These are phyloP conservation scores for Drosophila atripex DNA, from an alignment of 2,888 invertebrate genomes.

Conservation along the genomic window DNA sequence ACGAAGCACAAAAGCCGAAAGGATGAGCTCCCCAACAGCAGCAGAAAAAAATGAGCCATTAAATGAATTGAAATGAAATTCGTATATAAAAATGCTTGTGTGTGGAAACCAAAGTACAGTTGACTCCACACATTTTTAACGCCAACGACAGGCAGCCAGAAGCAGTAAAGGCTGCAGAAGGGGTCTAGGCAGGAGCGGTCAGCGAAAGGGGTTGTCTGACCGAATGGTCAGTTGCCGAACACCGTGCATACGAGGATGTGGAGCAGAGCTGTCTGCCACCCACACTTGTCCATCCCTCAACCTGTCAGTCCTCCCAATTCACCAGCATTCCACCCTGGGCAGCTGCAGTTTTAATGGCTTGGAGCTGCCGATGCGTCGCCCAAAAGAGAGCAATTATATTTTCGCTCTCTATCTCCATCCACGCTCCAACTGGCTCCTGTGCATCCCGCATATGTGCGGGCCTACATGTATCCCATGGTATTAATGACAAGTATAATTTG, in stretches of 20 bases:
- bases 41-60: conserved; percentile 49
- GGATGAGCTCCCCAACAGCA: conserved; percentile 54
- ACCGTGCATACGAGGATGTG: conserved; percentile 22
- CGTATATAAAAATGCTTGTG: conserved; percentile 70
- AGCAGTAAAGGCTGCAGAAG: conserved; percentile 19
- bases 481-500: conserved; percentile 71
- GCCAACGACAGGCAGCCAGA: conserved; percentile 58
- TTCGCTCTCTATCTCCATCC: conserved; percentile 21
- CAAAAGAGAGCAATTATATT: conserved; percentile 52
- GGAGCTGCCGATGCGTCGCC: conserved; percentile 33
- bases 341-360: conserved; percentile 65
- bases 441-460: conserved; percentile 8
- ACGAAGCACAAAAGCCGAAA: conserved; percentile 69
- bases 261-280: conserved; percentile 51
- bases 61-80: conserved; percentile 79
- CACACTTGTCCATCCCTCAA: conserved; percentile 12
- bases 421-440: not conserved
- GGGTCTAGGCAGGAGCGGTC: conserved; percentile 23
- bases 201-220: conserved; percentile 27
- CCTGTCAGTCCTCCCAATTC: not conserved
- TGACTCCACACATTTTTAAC: conserved; percentile 77
- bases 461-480: conserved; percentile 47
- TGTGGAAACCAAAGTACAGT: conserved; percentile 76
- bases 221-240: conserved; percentile 59
- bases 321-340: conserved; percentile 10